Evolutionary conservation across 2,888 invertebrate species (phyloP).

Genomic region (Ditula angustiorana): DNA sequence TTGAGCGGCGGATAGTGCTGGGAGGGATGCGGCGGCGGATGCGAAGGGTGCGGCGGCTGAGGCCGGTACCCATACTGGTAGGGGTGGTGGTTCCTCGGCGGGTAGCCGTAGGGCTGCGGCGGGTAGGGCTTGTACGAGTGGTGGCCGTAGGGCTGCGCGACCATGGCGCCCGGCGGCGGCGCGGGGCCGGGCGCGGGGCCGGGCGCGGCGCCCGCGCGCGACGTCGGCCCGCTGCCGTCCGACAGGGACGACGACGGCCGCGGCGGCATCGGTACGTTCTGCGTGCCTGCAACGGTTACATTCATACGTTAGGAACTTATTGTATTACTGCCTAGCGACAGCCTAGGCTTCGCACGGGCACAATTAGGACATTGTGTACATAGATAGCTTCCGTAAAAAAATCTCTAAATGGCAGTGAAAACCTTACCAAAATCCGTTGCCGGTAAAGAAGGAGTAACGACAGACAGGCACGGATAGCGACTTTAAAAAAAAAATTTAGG

Average conservation of each 20-base stretch:
- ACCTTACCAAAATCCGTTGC: no score
- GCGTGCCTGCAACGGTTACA: conserved; percentile 87
- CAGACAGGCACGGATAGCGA: no score
- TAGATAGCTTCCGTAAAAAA: no score
- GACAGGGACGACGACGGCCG: conserved; percentile 94
- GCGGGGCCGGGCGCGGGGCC: conserved; percentile 63
- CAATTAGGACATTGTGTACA: no score
- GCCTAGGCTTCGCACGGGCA: no score
- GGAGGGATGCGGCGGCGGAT: conserved; percentile 74
- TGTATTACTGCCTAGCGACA: no score
- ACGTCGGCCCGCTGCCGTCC: conserved; percentile 80
- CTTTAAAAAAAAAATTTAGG: no score
- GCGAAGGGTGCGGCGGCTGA: conserved; percentile 58
- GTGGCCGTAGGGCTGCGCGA: conserved; percentile 75
- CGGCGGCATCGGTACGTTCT: conserved; percentile 98
- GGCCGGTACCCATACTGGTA: conserved; percentile 78
- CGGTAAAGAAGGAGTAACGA: no score
- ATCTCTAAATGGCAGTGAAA: no score
- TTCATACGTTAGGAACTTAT: neutral
- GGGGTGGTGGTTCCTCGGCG: conserved; percentile 80
- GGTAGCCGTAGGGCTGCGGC: conserved; percentile 78
- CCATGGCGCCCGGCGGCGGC: conserved; percentile 74
- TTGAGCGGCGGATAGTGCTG: conserved; percentile 78
- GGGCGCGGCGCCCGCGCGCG: conserved; percentile 61
- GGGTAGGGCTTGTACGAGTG: conserved; percentile 72